Conservation (phyloP, 2,113 vertebrate genomes). For the Maylandia zebra region DNA sequence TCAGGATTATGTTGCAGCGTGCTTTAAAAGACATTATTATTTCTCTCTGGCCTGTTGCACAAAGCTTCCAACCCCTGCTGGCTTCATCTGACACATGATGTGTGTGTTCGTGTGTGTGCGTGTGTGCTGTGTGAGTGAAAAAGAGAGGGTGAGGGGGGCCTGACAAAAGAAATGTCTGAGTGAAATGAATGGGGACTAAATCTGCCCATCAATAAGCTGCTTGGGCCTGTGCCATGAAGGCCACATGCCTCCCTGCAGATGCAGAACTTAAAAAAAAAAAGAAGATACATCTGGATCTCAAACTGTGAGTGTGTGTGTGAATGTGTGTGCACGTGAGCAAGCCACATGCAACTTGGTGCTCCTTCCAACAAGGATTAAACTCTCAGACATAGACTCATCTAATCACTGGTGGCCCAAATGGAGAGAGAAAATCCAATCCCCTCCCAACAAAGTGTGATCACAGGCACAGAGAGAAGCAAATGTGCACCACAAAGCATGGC, state of each 20-base stretch:
- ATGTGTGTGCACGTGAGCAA: neutral
- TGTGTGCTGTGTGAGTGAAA: neutral
- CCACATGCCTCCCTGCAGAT: slow-evolving; percentile 42
- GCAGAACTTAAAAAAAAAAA: slow-evolving; percentile 31
- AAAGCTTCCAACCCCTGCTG: slow-evolving; percentile 22
- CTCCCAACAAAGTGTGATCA: slow-evolving; percentile 31
- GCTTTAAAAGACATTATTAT: neutral
- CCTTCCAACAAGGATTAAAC: slow-evolving; percentile 63
- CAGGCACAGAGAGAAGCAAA: slow-evolving; percentile 9
- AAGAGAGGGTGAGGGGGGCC: neutral
- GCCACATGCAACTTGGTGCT: slow-evolving; percentile 46
- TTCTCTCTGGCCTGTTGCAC: slow-evolving; percentile 5
- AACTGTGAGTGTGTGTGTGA: neutral
- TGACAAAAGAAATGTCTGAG: slow-evolving; percentile 48
- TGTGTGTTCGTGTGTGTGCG: neutral
- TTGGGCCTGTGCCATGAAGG: slow-evolving; percentile 46
- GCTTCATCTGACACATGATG: slow-evolving; percentile 25
- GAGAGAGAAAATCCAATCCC: slow-evolving; percentile 52
- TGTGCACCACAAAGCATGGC: neutral
- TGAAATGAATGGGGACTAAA: slow-evolving; percentile 53
- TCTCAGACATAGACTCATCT: slow-evolving; percentile 63
- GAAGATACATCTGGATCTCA: slow-evolving; percentile 55
- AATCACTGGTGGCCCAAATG: slow-evolving; percentile 62
- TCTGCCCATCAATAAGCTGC: slow-evolving; percentile 63
- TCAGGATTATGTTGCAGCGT: neutral